A percentile compares a stretch with the other conserved stretches of the same genome.
phyloP scores from a whole-genome alignment of 2,797 vertebrate species.

The Hoplostethus atlanticus region DNA sequence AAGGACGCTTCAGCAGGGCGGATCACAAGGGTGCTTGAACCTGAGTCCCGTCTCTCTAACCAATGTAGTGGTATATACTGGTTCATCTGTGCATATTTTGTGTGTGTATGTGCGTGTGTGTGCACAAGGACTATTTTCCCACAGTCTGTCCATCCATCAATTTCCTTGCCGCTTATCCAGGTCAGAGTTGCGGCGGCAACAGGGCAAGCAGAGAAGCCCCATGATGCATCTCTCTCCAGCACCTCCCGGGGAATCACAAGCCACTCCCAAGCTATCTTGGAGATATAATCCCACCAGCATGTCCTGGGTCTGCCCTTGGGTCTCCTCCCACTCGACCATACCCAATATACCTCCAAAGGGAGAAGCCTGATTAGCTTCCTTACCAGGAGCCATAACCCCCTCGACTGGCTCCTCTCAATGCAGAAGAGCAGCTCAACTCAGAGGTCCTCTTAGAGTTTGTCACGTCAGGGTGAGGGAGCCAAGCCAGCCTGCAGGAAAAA shows the following conservation, averaged over 20 bases:
- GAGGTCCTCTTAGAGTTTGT: too few relatives aligned
- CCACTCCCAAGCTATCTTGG: not conserved
- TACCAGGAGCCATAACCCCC: constrained; percentile 20
- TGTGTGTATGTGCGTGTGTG: not conserved
- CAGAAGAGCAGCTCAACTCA: constrained; percentile 25
- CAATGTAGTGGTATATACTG: not conserved
- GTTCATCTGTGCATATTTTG: not conserved
- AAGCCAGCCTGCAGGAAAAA: too few relatives aligned
- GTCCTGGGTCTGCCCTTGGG: constrained; percentile 29
- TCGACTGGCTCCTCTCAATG: constrained; percentile 46
- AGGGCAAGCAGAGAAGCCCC: too few relatives aligned
- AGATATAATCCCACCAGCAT: constrained; percentile 43
- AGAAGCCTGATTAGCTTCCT: constrained; percentile 42
- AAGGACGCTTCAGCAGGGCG: constrained; percentile 23
- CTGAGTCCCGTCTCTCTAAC: constrained; percentile 19
- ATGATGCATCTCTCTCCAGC: too few relatives aligned
- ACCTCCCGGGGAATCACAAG: too few relatives aligned
- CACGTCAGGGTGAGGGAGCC: too few relatives aligned
- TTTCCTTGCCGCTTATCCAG: too few relatives aligned
- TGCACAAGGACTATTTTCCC: not conserved
- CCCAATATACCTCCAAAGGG: constrained; percentile 46
- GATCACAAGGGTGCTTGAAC: too few relatives aligned
- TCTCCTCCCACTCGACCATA: constrained; percentile 33
- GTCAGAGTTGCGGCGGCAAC: too few relatives aligned
- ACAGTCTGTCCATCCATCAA: too few relatives aligned